Evolutionary conservation across 2,797 vertebrate genomes (phyloP).

Genomic region (Nannoperca australis): DNA sequence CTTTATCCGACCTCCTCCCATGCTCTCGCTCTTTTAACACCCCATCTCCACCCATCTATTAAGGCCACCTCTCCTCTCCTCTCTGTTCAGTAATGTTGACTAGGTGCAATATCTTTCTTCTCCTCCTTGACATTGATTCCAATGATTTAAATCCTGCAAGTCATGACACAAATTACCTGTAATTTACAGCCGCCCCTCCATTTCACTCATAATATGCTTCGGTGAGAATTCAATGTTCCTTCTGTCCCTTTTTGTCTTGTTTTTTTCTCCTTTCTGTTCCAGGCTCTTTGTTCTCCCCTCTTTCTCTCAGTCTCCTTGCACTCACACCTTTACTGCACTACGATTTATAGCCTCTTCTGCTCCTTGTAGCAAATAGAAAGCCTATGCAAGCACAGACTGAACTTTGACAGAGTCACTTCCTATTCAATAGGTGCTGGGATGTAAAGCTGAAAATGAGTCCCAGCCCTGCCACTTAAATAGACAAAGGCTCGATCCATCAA

Average conservation of each 20-base stretch:
- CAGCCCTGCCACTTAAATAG: constrained; percentile 51
- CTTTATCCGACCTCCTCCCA: constrained; percentile 54
- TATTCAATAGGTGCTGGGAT: constrained; percentile 52
- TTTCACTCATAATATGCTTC: constrained; percentile 77
- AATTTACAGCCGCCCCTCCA: constrained; percentile 75
- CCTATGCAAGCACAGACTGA: constrained; percentile 53
- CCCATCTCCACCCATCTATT: constrained; percentile 60
- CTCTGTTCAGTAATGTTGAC: constrained; percentile 65
- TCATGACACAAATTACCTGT: constrained; percentile 78
- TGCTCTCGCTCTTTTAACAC: constrained; percentile 53
- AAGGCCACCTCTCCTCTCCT: constrained; percentile 28
- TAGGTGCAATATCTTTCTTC: constrained; percentile 50
- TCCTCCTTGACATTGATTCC: constrained; percentile 78
- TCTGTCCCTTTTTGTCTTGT: constrained; percentile 38
- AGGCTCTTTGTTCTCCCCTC: constrained; percentile 30
- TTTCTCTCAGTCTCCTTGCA: constrained; percentile 27
- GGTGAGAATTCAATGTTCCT: constrained; percentile 76
- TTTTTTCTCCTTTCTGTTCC: constrained; percentile 38
- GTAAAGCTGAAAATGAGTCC: constrained; percentile 66
- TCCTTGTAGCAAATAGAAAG: constrained; percentile 56
- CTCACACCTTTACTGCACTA: constrained; percentile 56
- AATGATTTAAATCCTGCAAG: constrained; percentile 74
- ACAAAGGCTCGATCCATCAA: constrained; percentile 64
- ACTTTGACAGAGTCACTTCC: constrained; percentile 53
- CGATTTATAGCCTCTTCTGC: constrained; percentile 67